Evolutionary conservation across 2,797 vertebrate species (phyloP).

Genomic region (Darevskia mixta): DNA sequence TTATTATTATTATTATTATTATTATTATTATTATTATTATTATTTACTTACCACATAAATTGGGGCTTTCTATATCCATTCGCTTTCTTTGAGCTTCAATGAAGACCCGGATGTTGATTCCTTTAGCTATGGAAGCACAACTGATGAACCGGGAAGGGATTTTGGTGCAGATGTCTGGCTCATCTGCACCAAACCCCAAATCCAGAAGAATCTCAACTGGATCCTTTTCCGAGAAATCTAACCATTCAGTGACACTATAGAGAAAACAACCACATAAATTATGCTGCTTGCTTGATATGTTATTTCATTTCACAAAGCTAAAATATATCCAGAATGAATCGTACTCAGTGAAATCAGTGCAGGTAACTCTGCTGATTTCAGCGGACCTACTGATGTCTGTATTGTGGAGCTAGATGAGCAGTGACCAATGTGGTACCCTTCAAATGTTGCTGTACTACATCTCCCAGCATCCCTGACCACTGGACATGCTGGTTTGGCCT

Average conservation of each 20-base stretch:
- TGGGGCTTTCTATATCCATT: conserved; percentile 85
- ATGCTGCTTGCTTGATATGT: not conserved
- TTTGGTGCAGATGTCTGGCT: conserved; percentile 86
- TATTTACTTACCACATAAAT: conserved; percentile 84
- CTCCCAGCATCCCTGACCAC: no score
- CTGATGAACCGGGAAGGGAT: conserved; percentile 91
- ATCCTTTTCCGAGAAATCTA: conserved; percentile 86
- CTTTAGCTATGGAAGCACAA: conserved; percentile 84
- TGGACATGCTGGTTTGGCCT: no score
- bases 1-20: no score
- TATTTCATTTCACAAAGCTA: not conserved
- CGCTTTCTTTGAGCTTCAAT: conserved; percentile 89
- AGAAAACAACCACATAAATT: conserved; percentile 58
- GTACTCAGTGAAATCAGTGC: not conserved
- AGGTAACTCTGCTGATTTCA: not conserved
- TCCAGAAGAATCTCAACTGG: conserved; percentile 92
- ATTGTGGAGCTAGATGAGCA: not conserved
- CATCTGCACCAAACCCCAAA: conserved; percentile 91
- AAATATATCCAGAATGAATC: not conserved
- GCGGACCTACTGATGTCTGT: no score
- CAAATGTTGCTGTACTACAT: no score
- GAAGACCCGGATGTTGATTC: conserved; percentile 87
- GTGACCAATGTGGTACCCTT: no score
- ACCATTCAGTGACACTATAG: conserved; percentile 83
- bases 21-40: not conserved